Percentiles rank a stretch among this genome's conserved stretches.
These are phyloP conservation scores for Pseudocheirus occidentalis DNA, from an alignment of 2,797 vertebrate species.

Conservation along the genomic window DNA sequence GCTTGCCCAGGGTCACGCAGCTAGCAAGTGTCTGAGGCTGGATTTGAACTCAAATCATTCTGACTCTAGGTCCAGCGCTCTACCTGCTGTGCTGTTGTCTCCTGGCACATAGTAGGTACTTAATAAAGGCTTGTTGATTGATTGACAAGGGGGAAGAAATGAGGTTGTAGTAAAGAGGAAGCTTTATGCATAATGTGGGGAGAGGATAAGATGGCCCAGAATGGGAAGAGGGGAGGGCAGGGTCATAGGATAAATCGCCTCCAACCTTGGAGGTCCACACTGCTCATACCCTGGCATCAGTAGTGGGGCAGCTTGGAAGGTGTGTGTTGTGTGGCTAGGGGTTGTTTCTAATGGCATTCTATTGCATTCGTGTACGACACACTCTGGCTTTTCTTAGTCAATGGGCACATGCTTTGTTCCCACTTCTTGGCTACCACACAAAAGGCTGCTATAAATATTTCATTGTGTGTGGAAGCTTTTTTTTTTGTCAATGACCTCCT, in stretches of 20 bases:
- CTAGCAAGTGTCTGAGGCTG: neutral
- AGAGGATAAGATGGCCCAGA: neutral
- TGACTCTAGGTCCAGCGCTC: neutral
- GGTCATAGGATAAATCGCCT: neutral
- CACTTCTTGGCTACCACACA: neutral
- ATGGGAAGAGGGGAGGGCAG: neutral
- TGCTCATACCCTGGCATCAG: neutral
- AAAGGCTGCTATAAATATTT: neutral
- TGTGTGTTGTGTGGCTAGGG: neutral
- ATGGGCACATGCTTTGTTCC: neutral
- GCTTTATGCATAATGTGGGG: neutral
- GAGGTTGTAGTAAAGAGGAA: neutral
- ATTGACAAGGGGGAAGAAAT: neutral
- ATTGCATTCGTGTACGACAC: neutral
- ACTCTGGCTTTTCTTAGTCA: neutral
- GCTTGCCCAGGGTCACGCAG: neutral
- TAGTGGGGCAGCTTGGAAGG: neutral
- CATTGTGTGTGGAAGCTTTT: neutral
- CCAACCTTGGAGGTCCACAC: neutral
- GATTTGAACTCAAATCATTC: neutral
- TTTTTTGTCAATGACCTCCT: neutral
- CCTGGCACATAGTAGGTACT: neutral
- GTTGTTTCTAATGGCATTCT: neutral
- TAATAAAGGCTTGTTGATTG: neutral
- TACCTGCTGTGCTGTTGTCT: neutral